A percentile compares a stretch with the other conserved stretches of the same genome.
phyloP scores from a whole-genome alignment of 2,113 vertebrate species.

The Balaeniceps rex region DNA sequence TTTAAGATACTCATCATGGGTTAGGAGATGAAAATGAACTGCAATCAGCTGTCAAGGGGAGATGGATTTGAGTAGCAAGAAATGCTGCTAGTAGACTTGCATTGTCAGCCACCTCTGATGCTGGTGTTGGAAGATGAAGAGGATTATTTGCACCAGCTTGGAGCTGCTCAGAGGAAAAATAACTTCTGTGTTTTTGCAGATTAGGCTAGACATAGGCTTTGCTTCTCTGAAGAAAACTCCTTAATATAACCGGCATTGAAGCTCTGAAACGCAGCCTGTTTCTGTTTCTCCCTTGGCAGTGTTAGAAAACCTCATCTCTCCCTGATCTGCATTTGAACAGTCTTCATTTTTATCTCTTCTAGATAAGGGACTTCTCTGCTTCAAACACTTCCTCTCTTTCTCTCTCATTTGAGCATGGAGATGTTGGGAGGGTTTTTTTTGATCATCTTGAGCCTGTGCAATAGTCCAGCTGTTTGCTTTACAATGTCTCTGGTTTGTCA shows the following conservation, averaged over 20 bases:
- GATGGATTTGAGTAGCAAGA: background rate
- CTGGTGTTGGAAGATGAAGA: slow-evolving; percentile 55
- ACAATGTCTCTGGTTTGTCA: background rate
- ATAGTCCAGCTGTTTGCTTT: background rate
- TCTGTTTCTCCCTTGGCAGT: slow-evolving; percentile 12
- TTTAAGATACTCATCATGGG: background rate
- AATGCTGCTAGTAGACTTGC: slow-evolving; percentile 12
- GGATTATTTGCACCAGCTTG: slow-evolving; percentile 48
- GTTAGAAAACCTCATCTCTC: slow-evolving; percentile 13
- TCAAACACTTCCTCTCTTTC: background rate
- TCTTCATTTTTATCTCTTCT: slow-evolving; percentile 7
- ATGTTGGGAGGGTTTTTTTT: background rate
- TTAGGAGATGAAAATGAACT: background rate
- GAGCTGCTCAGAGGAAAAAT: slow-evolving; percentile 37
- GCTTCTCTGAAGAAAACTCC: background rate
- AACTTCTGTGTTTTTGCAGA: slow-evolving; percentile 22
- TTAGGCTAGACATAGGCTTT: slow-evolving; percentile 6
- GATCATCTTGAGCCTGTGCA: background rate
- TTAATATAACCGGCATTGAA: slow-evolving; percentile 20
- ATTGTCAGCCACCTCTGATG: slow-evolving; percentile 24
- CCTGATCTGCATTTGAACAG: slow-evolving; percentile 35
- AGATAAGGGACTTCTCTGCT: background rate
- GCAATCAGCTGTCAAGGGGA: background rate
- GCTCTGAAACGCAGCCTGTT: slow-evolving; percentile 19
- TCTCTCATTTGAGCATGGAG: background rate